Evolutionary conservation across 2,888 invertebrate species (phyloP).

Genomic region (Drosophila leonis): DNA sequence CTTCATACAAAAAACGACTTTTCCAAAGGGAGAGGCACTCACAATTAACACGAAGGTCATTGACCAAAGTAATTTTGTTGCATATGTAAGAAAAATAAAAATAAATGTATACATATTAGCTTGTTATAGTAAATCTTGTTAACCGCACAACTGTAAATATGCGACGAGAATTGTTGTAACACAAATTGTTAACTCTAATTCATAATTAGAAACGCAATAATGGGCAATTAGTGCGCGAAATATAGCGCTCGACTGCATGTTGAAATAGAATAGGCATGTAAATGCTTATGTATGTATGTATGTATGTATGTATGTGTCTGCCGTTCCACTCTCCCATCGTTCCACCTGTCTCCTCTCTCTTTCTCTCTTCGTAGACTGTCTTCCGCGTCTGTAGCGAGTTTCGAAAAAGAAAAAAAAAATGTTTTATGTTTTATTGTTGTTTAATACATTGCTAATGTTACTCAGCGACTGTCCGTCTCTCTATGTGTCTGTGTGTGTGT

Average conservation of each 20-base stretch:
- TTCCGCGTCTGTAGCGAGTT: constrained; percentile 69
- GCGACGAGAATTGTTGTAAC: constrained; percentile 59
- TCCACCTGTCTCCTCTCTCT: neutral
- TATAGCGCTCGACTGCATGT: constrained; percentile 53
- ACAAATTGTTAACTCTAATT: constrained; percentile 38
- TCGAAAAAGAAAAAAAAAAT: constrained; percentile 45
- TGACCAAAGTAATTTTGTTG: constrained; percentile 50
- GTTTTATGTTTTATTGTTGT: constrained; percentile 48
- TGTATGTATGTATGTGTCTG: too few relatives aligned
- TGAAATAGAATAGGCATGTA: constrained; percentile 79
- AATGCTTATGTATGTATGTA: too few relatives aligned
- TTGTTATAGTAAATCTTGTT: constrained; percentile 24
- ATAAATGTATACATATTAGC: constrained; percentile 7
- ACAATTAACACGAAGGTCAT: constrained; percentile 61
- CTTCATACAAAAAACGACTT: constrained; percentile 22
- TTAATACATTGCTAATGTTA: constrained; percentile 57
- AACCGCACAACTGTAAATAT: constrained; percentile 6
- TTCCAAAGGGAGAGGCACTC: constrained; percentile 35
- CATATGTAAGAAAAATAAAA: constrained; percentile 10
- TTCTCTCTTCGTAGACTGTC: constrained; percentile 39
- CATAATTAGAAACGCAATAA: constrained; percentile 55
- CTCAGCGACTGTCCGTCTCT: constrained; percentile 29
- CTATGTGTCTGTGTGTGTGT: constrained; percentile 41
- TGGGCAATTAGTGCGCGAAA: constrained; percentile 73
- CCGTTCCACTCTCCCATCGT: neutral